Percentiles rank a stretch among this genome's conserved stretches.
Conservation (phyloP, 2,888 invertebrate species). For the Carpatolechia fugitivella region DNA sequence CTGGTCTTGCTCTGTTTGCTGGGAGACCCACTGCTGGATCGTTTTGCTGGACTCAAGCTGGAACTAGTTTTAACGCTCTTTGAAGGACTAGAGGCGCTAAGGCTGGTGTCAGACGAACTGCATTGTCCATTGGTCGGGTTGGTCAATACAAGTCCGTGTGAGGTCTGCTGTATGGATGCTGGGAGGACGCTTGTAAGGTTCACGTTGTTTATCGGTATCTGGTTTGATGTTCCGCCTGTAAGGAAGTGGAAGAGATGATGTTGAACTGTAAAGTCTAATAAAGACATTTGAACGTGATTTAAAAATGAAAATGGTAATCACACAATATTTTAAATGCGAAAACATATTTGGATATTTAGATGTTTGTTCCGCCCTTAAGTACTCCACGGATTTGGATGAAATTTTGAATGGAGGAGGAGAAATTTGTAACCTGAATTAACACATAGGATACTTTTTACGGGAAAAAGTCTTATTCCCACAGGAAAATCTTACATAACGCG, state of each 20-base stretch:
- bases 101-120: slow-evolving; percentile 75
- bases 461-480: too few species aligned
- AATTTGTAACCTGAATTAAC: too few species aligned
- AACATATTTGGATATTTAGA: too few species aligned
- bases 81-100: slow-evolving; percentile 89
- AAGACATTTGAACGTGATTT: too few species aligned
- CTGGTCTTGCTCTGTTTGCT: slow-evolving; percentile 88
- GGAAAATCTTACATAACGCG: too few species aligned
- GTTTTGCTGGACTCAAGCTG: slow-evolving; percentile 90
- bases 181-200: slow-evolving; percentile 58
- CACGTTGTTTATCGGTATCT: slow-evolving; percentile 61
- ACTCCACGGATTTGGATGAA: too few species aligned
- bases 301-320: too few species aligned
- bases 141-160: slow-evolving; percentile 52
- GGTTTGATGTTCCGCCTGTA: slow-evolving; percentile 44
- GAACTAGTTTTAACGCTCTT: slow-evolving; percentile 93
- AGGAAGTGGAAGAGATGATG: background rate
- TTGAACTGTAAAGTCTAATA: too few species aligned
- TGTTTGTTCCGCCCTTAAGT: too few species aligned
- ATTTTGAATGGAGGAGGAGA: too few species aligned
- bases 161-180: slow-evolving; percentile 55
- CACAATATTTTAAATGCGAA: too few species aligned
- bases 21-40: slow-evolving; percentile 90
- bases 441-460: too few species aligned
- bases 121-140: slow-evolving; percentile 67